phyloP scores from a whole-genome alignment of 2,797 vertebrate genomes.

The Pangasius larnaudii region DNA sequence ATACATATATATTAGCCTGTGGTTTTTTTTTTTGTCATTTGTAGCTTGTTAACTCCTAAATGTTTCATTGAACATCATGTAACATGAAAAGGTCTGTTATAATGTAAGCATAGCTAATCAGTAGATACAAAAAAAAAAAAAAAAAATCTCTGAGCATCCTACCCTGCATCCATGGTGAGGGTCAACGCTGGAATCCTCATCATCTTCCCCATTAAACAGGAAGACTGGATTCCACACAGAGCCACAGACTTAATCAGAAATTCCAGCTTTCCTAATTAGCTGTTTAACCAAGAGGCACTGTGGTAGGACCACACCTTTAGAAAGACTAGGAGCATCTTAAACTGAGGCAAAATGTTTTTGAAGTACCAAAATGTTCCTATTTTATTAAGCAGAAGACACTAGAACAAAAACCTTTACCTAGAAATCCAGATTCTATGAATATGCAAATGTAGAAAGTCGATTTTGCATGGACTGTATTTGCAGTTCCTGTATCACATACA shows the following conservation, averaged over 20 bases:
- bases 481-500: background rate
- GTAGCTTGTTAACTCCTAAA: background rate
- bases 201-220: conserved; percentile 23
- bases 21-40: background rate
- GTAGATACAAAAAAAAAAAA: background rate
- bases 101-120: background rate
- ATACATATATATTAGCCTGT: background rate
- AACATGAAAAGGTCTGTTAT: background rate
- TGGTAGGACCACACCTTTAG: background rate
- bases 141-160: background rate
- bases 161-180: background rate
- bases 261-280: conserved; percentile 15
- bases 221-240: conserved; percentile 21
- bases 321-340: background rate
- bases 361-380: background rate
- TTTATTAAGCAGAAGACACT: background rate
- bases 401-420: background rate
- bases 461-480: background rate
- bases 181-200: conserved; percentile 20
- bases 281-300: background rate
- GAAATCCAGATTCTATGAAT: background rate
- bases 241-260: conserved; percentile 13
- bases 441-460: background rate
- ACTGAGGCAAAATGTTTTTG: background rate
- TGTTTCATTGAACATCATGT: background rate